Evolutionary conservation across 2,888 invertebrate genomes (phyloP), one percentile per base, ranked within the genome.

Genomic region (Camponotus fellah): DNA sequence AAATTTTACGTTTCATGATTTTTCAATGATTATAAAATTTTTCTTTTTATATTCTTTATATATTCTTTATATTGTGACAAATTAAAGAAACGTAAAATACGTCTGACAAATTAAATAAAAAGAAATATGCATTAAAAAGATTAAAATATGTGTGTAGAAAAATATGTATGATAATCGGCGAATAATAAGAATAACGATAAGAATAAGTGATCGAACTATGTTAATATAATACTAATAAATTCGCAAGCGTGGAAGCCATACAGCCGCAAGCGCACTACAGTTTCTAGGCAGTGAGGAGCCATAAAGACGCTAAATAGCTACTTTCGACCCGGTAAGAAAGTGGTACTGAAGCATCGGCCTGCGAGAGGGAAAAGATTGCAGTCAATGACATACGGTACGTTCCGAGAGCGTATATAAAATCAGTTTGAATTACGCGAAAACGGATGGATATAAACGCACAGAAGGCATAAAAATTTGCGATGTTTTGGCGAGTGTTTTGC

Each of bases 281-380:
- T 87, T 76, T 82, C 71, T 76, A 81, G 82, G 71, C 80, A 80
- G 86, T 80, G 40, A 76, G 68, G 64, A 71, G 86, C 53, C 81
- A 65, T 84, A 84, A 84, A 88, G 84, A 72, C 80, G 85, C 66
- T 88, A 88, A 88, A 86, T 66, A 77, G 85, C 66, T 80, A 86
- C 86, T 87, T 85, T 88, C 85, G 79, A 76, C 49, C n/a, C 3
- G 49, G 80, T 75, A 83, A 80, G 87, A 90, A 86, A 88, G 84
- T 66, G 85, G 74, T 83, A 83, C 77, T 58, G 74, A 81, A 65
- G 65, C 75, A 77, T 79, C 68, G 72, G 60, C 65, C 32, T 21
- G 53, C n/a, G 21, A 69, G 49, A 76, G 64, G 49, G 74, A 83
- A 80, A 80, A 76, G 74, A 77, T 74, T 79, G 66, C 66, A 84